These are phyloP conservation scores for Hippopotamyrus pictus DNA, from an alignment of 2,797 vertebrate genomes.

Conservation along the genomic window DNA sequence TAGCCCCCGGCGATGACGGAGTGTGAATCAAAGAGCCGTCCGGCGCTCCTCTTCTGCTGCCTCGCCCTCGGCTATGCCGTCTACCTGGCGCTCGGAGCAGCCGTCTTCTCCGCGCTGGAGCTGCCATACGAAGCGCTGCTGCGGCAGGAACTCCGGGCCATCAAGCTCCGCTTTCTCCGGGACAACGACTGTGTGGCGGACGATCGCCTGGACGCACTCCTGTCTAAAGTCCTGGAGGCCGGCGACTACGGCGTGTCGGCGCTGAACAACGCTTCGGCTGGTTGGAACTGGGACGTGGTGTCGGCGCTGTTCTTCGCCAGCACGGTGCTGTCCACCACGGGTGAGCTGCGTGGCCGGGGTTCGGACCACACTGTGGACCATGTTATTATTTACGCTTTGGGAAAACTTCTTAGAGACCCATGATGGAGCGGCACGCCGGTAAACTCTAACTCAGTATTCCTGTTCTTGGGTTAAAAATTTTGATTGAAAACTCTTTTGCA, in stretches of 20 bases:
- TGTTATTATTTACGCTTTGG: neutral
- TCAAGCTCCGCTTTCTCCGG: conserved; percentile 70
- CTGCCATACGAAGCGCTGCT: conserved; percentile 78
- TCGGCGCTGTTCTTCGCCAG: conserved; percentile 93
- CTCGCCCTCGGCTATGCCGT: conserved; percentile 69
- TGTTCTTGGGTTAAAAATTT: too few relatives aligned
- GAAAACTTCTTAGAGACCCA: neutral
- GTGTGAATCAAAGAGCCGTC: conserved; percentile 48
- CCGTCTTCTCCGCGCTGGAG: conserved; percentile 86
- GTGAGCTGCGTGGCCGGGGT: conserved; percentile 46
- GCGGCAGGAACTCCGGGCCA: conserved; percentile 64
- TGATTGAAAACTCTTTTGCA: too few relatives aligned
- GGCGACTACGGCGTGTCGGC: conserved; percentile 88
- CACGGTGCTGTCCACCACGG: conserved; percentile 91
- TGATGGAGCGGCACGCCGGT: neutral
- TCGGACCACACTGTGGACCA: neutral
- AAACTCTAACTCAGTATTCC: too few relatives aligned
- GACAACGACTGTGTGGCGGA: conserved; percentile 80
- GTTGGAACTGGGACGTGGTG: conserved; percentile 88
- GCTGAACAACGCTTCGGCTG: conserved; percentile 64
- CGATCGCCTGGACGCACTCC: conserved; percentile 72
- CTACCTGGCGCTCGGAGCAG: conserved; percentile 78
- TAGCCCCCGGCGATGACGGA: neutral
- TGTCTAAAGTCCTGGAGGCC: conserved; percentile 77
- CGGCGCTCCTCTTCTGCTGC: conserved; percentile 69